Evolutionary conservation across 2,797 vertebrate species (phyloP).

Genomic region (Dendrocincla fuliginosa): DNA sequence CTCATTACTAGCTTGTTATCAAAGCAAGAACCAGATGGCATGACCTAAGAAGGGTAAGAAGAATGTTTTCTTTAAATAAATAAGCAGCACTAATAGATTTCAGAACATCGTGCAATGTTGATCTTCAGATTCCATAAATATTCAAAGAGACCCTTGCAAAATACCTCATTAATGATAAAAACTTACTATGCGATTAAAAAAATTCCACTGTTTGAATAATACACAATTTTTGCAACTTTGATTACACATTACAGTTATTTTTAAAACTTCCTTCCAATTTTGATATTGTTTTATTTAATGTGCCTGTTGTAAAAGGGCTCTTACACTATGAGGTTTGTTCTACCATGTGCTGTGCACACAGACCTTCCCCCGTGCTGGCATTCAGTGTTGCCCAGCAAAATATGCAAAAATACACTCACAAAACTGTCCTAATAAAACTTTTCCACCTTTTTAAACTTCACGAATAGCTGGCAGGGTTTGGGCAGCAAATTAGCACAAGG

Average conservation of each 20-base stretch:
- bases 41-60: conserved; percentile 81
- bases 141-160: conserved; percentile 39
- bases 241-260: background rate
- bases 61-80: conserved; percentile 54
- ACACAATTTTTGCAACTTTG: background rate
- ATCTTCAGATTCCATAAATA: conserved; percentile 62
- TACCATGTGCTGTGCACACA: background rate
- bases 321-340: background rate
- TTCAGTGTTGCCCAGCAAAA: background rate
- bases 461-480: background rate
- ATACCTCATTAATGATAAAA: conserved; percentile 65
- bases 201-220: background rate
- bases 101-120: conserved; percentile 51
- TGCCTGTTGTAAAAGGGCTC: background rate
- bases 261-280: background rate
- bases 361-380: background rate
- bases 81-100: conserved; percentile 51
- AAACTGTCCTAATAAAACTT: background rate
- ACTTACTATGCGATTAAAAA: conserved; percentile 15
- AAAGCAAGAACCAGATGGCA: conserved; percentile 80
- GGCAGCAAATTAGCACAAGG: background rate
- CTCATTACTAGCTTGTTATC: conserved; percentile 80
- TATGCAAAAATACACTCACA: background rate
- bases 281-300: background rate
- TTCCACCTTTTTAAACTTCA: background rate